Percentiles rank a stretch among this genome's conserved stretches.
Conservation (phyloP, 2,113 vertebrate species). For the Boleophthalmus pectinirostris region DNA sequence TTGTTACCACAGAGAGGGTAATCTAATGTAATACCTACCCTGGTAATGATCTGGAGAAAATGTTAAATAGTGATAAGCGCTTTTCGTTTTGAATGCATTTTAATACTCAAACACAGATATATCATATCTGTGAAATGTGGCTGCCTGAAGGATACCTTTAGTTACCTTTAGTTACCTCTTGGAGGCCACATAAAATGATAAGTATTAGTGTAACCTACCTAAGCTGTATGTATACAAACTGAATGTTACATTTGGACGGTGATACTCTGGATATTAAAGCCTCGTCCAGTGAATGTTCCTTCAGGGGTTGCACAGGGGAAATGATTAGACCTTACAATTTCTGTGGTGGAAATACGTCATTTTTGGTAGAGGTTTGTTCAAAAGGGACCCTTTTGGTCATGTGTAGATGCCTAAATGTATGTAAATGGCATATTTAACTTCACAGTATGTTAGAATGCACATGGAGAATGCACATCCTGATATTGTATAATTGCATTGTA, state of each 20-base stretch:
- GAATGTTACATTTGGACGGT: neutral
- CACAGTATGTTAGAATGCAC: slow-evolving; percentile 28
- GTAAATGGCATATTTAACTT: slow-evolving; percentile 68
- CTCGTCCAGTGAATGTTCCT: neutral
- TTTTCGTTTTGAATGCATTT: neutral
- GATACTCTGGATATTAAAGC: neutral
- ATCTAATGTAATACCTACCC: too few relatives aligned
- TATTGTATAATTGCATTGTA: slow-evolving; percentile 55
- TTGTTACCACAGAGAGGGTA: too few relatives aligned
- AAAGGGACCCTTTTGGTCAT: slow-evolving; percentile 56
- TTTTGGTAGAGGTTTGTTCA: slow-evolving; percentile 31
- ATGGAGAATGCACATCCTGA: slow-evolving; percentile 15
- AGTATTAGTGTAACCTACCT: neutral
- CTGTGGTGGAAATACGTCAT: slow-evolving; percentile 31
- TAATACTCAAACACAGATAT: neutral
- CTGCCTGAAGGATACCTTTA: neutral
- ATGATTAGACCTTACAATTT: slow-evolving; percentile 50
- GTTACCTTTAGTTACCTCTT: too few relatives aligned
- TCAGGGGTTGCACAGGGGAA: slow-evolving; percentile 57
- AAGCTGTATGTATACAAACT: neutral
- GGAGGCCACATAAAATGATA: too few relatives aligned
- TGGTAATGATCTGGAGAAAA: too few relatives aligned
- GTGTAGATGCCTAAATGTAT: slow-evolving; percentile 42
- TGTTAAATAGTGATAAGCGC: neutral
- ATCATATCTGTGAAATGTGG: neutral